Evolutionary conservation across 1,140 invertebrate species (phyloP), one percentile per base, ranked within the genome.

Genomic region (Onthophagus taurus): DNA sequence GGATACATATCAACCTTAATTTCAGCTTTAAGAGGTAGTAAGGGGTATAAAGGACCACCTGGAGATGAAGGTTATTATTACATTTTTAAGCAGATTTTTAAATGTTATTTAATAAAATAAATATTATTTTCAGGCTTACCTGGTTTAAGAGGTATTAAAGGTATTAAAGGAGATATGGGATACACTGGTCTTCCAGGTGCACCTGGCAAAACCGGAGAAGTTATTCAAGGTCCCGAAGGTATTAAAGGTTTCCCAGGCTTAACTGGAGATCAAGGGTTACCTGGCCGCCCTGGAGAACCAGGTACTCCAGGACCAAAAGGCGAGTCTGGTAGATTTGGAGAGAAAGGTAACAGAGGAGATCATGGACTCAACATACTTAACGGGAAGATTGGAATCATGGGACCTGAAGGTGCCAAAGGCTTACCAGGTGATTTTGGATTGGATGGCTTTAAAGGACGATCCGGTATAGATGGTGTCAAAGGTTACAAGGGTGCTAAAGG

Each of bases 111-210:
- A 8, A 33, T n/a, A n/a, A n/a, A n/a, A n/a, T 33, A 26, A 26
- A 12, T 33, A 13, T 13, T 33, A 14, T 16, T 37, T 36, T 37
- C 18, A 52, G 79, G 80, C 46, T 69, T 70, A 14, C 51, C 59
- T 44, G 81, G 81, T 23, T 41, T 66, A 5, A 46, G 59, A 20
- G 81, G 81, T 44, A 43, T 52, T 5, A 68, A 69, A 52, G 83
- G 83, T 36, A 49, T 65, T 31, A 63, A 57, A 44, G 83, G 83
- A 48, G 76, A 81, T 54, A 65, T 72, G 53, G 87, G 84, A 37
- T 68, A 71, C 18, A 70, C 63, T 41, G 83, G 84, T 47, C 61
- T 72, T 13, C 70, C 74, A 53, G 85, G 85, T 54, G 53, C 60
- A 4, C 57, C 65, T 9, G 79, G 77, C 36, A 50, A 66, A 41